phyloP scores from a whole-genome alignment of 2,888 invertebrate genomes.

The Drosophila parthenogenetica region DNA sequence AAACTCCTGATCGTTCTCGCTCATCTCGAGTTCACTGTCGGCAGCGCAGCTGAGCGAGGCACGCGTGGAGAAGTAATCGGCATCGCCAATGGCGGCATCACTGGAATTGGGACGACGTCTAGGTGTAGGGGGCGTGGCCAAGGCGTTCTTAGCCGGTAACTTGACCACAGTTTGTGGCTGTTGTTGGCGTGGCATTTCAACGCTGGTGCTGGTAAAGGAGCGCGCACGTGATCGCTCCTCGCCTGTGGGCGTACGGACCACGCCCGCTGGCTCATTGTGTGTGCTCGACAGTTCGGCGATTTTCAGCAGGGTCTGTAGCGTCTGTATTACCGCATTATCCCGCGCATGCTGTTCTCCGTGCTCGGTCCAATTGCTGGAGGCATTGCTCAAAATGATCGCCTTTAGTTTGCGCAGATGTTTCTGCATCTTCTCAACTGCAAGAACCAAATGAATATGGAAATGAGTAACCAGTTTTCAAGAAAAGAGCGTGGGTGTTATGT shows the following conservation, averaged over 20 bases:
- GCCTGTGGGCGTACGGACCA: conserved; percentile 57
- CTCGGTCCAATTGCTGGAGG: conserved; percentile 75
- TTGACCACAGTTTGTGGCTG: conserved; percentile 31
- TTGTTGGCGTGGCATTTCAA: conserved; percentile 67
- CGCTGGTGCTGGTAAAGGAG: conserved; percentile 66
- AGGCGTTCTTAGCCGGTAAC: conserved; percentile 72
- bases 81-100: conserved; percentile 74
- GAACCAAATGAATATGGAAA: conserved; percentile 5
- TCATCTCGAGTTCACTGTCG: conserved; percentile 83
- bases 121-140: conserved; percentile 69
- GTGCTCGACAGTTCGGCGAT: conserved; percentile 83
- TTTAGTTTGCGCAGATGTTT: conserved; percentile 83
- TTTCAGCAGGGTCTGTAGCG: conserved; percentile 83
- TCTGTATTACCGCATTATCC: conserved; percentile 82
- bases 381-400: conserved; percentile 79
- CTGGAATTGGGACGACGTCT: conserved; percentile 70
- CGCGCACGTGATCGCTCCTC: conserved; percentile 62
- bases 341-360: conserved; percentile 78
- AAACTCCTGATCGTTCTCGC: conserved; percentile 83
- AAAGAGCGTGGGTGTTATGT: conserved; percentile 15
- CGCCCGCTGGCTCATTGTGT: conserved; percentile 68
- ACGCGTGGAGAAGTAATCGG: conserved; percentile 82
- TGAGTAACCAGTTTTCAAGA: neutral
- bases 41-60: conserved; percentile 80
- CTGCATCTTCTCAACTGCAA: conserved; percentile 83